phyloP scores from a whole-genome alignment of 2,888 invertebrate genomes.

The Odiellus spinosus region DNA sequence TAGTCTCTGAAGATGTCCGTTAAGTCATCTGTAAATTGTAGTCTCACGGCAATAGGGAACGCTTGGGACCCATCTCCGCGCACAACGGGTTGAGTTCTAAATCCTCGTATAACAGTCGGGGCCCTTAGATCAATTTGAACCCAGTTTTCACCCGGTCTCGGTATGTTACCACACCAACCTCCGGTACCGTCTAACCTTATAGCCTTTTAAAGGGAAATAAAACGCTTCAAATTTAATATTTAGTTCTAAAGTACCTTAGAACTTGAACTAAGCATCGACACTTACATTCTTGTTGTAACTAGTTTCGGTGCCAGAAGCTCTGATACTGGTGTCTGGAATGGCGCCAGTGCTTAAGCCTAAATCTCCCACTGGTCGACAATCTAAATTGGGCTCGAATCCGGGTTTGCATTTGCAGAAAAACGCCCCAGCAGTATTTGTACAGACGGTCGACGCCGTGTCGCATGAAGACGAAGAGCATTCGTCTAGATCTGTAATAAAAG shows the following conservation, averaged over 20 bases:
- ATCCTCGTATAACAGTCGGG: conserved; percentile 72
- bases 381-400: conserved; percentile 29
- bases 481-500: conserved; percentile 49
- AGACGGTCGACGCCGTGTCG: conserved; percentile 75
- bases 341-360: conserved; percentile 73
- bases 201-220: conserved; percentile 39
- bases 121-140: conserved; percentile 63
- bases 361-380: conserved; percentile 78
- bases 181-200: conserved; percentile 57
- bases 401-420: conserved; percentile 69
- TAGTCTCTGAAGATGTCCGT: conserved; percentile 81
- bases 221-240: neutral
- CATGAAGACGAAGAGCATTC: conserved; percentile 75
- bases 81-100: conserved; percentile 51
- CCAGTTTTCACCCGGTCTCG: conserved; percentile 78
- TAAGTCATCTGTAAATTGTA: conserved; percentile 72
- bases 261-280: neutral
- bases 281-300: conserved; percentile 64
- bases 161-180: conserved; percentile 78
- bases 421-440: conserved; percentile 63
- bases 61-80: conserved; percentile 58
- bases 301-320: conserved; percentile 61
- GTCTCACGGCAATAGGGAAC: conserved; percentile 74
- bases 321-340: conserved; percentile 75
- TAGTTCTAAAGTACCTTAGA: neutral